Evolutionary conservation across 1,140 invertebrate species (phyloP).

Genomic region (Drosophila carrolli): DNA sequence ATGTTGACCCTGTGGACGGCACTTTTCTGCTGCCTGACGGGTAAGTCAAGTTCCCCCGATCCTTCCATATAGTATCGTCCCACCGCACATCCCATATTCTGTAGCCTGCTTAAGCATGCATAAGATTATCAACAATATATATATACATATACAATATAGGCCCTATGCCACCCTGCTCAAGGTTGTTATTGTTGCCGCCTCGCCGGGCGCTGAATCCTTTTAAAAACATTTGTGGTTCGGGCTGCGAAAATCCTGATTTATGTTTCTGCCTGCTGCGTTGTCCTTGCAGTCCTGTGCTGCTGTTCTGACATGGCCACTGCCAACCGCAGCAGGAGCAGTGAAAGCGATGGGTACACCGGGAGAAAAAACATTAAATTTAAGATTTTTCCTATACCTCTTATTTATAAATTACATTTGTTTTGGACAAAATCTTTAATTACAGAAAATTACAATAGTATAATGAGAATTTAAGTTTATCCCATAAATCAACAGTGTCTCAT

Average conservation of each 20-base stretch:
- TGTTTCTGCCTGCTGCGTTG: slow-evolving; percentile 74
- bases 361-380: neutral
- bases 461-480: no score
- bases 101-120: slow-evolving; percentile 71
- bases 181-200: slow-evolving; percentile 63
- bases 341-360: slow-evolving; percentile 1
- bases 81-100: slow-evolving; percentile 8
- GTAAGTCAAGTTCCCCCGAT: slow-evolving; percentile 51
- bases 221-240: slow-evolving; percentile 79
- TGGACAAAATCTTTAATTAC: no score
- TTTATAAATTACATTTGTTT: no score
- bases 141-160: slow-evolving; percentile 36
- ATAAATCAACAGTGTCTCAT: no score
- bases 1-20: slow-evolving; percentile 75
- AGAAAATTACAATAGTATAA: no score
- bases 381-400: no score
- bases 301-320: slow-evolving; percentile 75
- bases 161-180: slow-evolving; percentile 46
- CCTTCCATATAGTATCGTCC: neutral
- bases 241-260: slow-evolving; percentile 81
- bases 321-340: slow-evolving; percentile 63
- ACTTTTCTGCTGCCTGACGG: slow-evolving; percentile 75
- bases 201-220: slow-evolving; percentile 69
- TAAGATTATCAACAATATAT: slow-evolving; percentile 75
- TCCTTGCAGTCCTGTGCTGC: slow-evolving; percentile 67